Base-by-base conservation (phyloP, 1,140 invertebrate species). In the Drosophila teissieri region DNA sequence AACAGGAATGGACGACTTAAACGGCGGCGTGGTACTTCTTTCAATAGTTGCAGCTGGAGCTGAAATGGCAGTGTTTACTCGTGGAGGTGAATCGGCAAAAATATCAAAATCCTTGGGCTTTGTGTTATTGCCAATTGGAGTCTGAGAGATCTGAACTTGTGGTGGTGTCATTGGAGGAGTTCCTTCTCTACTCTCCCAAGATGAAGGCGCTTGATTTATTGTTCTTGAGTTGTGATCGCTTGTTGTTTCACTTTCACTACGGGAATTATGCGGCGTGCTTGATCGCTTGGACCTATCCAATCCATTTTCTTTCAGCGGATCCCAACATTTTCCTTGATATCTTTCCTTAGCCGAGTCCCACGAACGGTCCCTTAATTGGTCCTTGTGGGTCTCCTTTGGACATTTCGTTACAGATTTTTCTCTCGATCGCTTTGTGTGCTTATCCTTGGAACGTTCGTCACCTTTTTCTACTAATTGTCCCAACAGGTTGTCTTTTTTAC, bases 61-160 rank as follows among this genome's bases (percentile, higher is more conserved):
- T 48, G 15, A 39, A 42, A 49, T 22, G 55, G 58, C 60, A 61
- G 74, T 80, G 56, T 60, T 89, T 65, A 64, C 48, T 89, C 85
- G 80, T 82, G 89, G 89, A 44, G 89, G 89, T 12, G 89, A 91
- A 34, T 91, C 89, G 37, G 89, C 89, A 17, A 91, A 91, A 60
- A 91, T 91, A 57, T 91, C 89, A 37, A 67, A 82, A 0, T 48
- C 42, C 53, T 77, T 74, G 15, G 53, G 19, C 17, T 69, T 73
- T 14, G 45, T 8, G 4, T 54, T 17, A 24, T 78, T 65, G 1
- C 15, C 46, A 4, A 44, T 17, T 12, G 22, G 34, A 17, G 48
- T 46, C 22, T 17, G 44, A 17, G 37, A 8, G 4, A 45, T 34
- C 14, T 44, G 19, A 4, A 14, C 17, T 7, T 40, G 69, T 0